Evolutionary conservation across 2,797 vertebrate genomes (phyloP), one percentile per base, ranked within the genome.

Genomic region (Enteromius viviparus): DNA sequence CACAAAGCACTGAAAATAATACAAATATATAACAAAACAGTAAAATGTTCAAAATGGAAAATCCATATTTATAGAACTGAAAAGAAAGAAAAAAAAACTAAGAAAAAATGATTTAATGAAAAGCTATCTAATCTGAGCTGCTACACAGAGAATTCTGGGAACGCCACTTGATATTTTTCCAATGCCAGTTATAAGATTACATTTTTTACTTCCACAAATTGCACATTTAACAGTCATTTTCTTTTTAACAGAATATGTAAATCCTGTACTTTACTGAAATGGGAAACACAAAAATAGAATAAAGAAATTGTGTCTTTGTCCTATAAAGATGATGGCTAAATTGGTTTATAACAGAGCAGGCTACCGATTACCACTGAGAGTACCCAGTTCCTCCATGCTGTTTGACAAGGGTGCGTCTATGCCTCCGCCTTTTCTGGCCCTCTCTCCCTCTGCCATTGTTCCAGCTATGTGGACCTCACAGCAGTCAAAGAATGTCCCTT

Each of bases 401-500:
- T 85, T 82, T 80, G 77, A 83, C 49, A 83, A 81, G 81, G 84
- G 82, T 77, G 77, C 65, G 82, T 62, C 76, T 77, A 40, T 60
- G 32, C 32, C 66, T 55, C 45, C 53, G 37, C 75, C 51, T n/a
- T 32, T 34, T 74, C 58, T 65, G 60, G 26, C 60, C 19, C 75
- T 51, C 40, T 64, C 75, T 23, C 47, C 53, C 76, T 58, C 23
- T 80, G 21, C 76, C 75, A 86, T 88, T 87, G 84, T 88, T 86
- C 34, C 55, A 65, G 78, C 53, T 65, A 68, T 69, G 80, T 74
- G 47, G 79, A 83, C 82, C 83, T 82, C 79, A 70, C 58, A 77
- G 74, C 68, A 76, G 40, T 60, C 58, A 82, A 85, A 89, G 87
- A 89, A 88, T 88, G 84, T 76, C 76, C 60, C 85, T 86, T 87